A percentile compares a stretch with the other conserved stretches of the same genome.
Evolutionary conservation across 1,140 invertebrate species (phyloP).

Genomic region (Bombus superbus): DNA sequence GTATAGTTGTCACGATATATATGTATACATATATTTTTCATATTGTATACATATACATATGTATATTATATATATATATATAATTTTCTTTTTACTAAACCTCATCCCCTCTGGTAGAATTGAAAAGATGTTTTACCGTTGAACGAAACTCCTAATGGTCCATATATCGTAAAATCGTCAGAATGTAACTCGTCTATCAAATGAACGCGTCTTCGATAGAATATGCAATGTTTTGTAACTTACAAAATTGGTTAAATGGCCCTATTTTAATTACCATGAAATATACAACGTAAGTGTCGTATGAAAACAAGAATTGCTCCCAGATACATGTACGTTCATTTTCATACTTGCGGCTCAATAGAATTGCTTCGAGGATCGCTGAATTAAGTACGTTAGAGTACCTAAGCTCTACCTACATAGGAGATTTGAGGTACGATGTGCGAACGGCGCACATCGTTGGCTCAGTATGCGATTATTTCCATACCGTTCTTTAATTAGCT

Average conservation of each 20-base stretch:
- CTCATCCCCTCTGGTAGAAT: conserved; percentile 65
- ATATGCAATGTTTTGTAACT: not conserved
- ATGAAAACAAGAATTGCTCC: conserved; percentile 37
- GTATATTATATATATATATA: conserved; percentile 16
- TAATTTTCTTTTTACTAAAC: conserved; percentile 44
- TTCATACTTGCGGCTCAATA: not conserved
- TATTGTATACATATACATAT: conserved; percentile 22
- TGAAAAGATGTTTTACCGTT: conserved; percentile 29
- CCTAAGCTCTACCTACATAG: conserved; percentile 64
- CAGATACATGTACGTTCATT: conserved; percentile 7
- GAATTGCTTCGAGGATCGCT: conserved; percentile 36
- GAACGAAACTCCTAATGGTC: conserved; percentile 6
- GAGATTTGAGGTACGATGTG: conserved; percentile 63
- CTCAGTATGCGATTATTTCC: conserved; percentile 23
- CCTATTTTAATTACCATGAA: not conserved
- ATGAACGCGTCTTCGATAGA: not conserved
- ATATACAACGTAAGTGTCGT: not conserved
- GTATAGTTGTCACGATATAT: conserved; percentile 56
- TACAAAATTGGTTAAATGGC: not conserved
- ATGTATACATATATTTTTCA: conserved; percentile 35
- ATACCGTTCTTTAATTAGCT: conserved; percentile 21
- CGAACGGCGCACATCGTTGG: conserved; percentile 10
- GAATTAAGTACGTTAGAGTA: conserved; percentile 63
- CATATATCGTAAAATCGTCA: conserved; percentile 7
- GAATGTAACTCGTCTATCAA: not conserved